These are phyloP conservation scores for Drosophila guanche DNA, from an alignment of 1,140 invertebrate species.

Conservation along the genomic window DNA sequence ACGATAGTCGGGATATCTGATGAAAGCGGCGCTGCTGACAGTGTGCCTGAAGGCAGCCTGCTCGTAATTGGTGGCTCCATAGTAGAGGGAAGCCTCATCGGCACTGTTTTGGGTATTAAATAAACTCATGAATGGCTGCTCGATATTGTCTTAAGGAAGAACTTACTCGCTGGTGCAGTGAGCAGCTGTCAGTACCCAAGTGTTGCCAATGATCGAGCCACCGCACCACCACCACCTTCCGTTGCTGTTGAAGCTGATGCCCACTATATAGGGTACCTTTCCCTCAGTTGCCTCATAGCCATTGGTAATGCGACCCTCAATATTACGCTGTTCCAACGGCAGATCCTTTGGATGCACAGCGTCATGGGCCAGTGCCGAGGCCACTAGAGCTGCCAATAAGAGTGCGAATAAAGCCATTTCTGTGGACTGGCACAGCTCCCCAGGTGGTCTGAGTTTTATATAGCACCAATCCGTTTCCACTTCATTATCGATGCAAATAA, in stretches of 20 bases:
- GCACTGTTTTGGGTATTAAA: conserved; percentile 17
- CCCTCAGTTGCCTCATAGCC: conserved; percentile 74
- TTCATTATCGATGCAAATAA: conserved; percentile 27
- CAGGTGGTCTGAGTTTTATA: conserved; percentile 6
- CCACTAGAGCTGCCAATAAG: conserved; percentile 7
- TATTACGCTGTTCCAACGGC: conserved; percentile 5
- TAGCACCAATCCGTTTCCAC: background rate
- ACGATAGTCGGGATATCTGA: conserved; percentile 32
- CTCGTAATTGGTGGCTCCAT: conserved; percentile 61
- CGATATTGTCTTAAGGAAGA: too few species aligned
- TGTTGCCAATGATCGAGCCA: conserved; percentile 85
- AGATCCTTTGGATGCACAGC: conserved; percentile 28
- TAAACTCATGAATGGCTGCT: background rate
- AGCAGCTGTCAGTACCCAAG: conserved; percentile 86
- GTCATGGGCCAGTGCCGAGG: conserved; percentile 15
- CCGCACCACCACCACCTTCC: conserved; percentile 84
- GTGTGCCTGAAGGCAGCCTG: conserved; percentile 42
- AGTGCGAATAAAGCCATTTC: conserved; percentile 20
- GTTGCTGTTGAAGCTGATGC: conserved; percentile 77
- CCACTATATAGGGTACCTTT: conserved; percentile 85
- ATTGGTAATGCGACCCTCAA: conserved; percentile 73
- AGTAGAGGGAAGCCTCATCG: conserved; percentile 58
- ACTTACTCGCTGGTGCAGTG: conserved; percentile 84
- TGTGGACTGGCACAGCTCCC: conserved; percentile 11
- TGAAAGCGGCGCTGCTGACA: conserved; percentile 38